phyloP scores from a whole-genome alignment of 2,113 vertebrate species.

The Rhinoderma darwinii region DNA sequence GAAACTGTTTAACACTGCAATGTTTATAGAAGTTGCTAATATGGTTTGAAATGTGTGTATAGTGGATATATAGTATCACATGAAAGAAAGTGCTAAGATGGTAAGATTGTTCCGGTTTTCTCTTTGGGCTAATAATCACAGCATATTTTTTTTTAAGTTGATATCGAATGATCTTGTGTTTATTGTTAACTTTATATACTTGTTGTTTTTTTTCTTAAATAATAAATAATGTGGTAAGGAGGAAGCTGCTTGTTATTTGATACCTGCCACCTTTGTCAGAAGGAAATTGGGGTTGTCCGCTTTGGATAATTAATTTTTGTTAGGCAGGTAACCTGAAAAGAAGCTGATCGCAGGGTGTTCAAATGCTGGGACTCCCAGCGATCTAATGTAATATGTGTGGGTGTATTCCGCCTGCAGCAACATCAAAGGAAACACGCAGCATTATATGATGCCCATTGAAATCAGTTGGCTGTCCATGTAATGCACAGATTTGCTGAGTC shows the following conservation, averaged over 20 bases:
- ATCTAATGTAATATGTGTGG: too few species aligned
- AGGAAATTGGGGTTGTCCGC: background rate
- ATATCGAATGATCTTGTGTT: background rate
- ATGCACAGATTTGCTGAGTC: too few species aligned
- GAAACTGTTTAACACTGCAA: slow-evolving; percentile 53
- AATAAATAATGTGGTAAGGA: background rate
- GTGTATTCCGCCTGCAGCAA: too few species aligned
- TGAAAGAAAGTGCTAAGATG: slow-evolving; percentile 19
- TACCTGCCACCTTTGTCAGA: background rate
- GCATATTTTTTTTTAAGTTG: background rate
- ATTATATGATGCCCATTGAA: too few species aligned
- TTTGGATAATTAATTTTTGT: too few species aligned
- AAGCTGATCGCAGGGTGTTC: too few species aligned
- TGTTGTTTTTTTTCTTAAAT: background rate
- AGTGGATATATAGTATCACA: slow-evolving; percentile 40
- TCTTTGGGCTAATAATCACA: background rate
- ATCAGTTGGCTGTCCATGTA: too few species aligned
- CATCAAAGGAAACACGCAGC: too few species aligned
- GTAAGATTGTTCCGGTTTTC: background rate
- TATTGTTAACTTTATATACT: background rate
- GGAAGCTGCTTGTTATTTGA: background rate
- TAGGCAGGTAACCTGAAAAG: too few species aligned
- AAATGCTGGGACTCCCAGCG: too few species aligned
- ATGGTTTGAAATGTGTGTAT: slow-evolving; percentile 46
- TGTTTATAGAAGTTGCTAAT: slow-evolving; percentile 54